Percentiles rank a stretch among this genome's conserved stretches.
Conservation (phyloP, 2,888 invertebrate genomes). For the Mythimna lalbum region DNA sequence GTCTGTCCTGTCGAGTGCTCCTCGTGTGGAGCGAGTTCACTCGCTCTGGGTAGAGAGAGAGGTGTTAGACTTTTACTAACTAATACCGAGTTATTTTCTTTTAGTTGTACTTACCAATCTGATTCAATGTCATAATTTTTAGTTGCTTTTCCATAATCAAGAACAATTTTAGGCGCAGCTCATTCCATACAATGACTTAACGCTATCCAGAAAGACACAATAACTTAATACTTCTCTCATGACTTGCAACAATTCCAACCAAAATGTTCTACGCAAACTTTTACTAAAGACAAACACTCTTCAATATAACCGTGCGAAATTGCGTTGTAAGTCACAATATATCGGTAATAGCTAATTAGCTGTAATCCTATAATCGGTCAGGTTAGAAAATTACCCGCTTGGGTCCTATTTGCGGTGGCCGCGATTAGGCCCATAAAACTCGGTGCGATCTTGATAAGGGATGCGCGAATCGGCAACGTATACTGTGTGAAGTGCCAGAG, state of each 20-base stretch:
- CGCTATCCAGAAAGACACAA: background rate
- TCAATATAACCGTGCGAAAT: constrained; percentile 68
- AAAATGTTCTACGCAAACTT: constrained; percentile 18
- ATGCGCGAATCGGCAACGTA: constrained; percentile 82
- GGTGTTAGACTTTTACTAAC: too few relatives aligned
- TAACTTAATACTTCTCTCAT: background rate
- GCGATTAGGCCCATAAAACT: constrained; percentile 90
- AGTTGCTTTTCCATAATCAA: too few relatives aligned
- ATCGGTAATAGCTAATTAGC: constrained; percentile 90
- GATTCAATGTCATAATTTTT: too few relatives aligned
- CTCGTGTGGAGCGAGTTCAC: too few relatives aligned
- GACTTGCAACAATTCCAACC: constrained; percentile 6
- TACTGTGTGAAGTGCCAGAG: constrained; percentile 57
- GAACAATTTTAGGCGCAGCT: too few relatives aligned
- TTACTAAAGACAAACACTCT: constrained; percentile 51
- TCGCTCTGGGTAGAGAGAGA: too few relatives aligned
- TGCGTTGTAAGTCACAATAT: constrained; percentile 78
- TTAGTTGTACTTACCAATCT: too few relatives aligned
- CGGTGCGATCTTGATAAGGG: constrained; percentile 88
- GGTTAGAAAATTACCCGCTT: constrained; percentile 88
- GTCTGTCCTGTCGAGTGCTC: too few relatives aligned
- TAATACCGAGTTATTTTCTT: too few relatives aligned
- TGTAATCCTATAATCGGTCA: constrained; percentile 89
- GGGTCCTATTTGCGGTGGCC: constrained; percentile 87
- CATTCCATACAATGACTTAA: too few relatives aligned